These are phyloP conservation scores for Synanthedon tipuliformis DNA, from an alignment of 2,888 invertebrate genomes.

Conservation along the genomic window DNA sequence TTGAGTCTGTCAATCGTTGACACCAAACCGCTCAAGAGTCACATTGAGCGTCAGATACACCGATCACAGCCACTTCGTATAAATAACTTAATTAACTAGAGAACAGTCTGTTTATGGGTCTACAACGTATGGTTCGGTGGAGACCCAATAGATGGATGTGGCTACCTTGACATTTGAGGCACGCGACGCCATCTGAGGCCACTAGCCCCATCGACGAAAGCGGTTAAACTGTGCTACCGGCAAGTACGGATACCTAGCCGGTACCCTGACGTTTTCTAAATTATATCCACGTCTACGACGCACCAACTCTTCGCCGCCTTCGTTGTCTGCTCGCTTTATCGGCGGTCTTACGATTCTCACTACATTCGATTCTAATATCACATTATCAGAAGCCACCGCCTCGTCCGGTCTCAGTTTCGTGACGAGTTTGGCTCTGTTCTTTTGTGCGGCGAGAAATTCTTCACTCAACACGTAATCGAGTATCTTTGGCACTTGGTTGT, in stretches of 20 bases:
- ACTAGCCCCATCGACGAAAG: slow-evolving; percentile 62
- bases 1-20: slow-evolving; percentile 35
- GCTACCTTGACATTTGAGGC: slow-evolving; percentile 60
- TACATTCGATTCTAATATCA: slow-evolving; percentile 55
- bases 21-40: slow-evolving; percentile 28
- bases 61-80: slow-evolving; percentile 61
- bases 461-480: slow-evolving; percentile 44
- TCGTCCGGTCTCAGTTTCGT: slow-evolving; percentile 52
- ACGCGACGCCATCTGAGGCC: slow-evolving; percentile 21
- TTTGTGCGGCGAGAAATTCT: slow-evolving; percentile 38
- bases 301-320: slow-evolving; percentile 34
- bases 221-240: slow-evolving; percentile 53
- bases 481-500: slow-evolving; percentile 45
- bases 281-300: slow-evolving; percentile 59
- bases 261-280: slow-evolving; percentile 62
- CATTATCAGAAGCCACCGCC: slow-evolving; percentile 46
- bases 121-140: slow-evolving; percentile 1
- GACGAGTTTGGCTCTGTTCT: slow-evolving; percentile 51
- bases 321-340: slow-evolving; percentile 24
- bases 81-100: slow-evolving; percentile 33
- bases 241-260: slow-evolving; percentile 58
- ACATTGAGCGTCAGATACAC: slow-evolving; percentile 27
- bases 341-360: slow-evolving; percentile 46
- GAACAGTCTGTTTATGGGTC: slow-evolving; percentile 30
- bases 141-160: too few species aligned